Base-by-base conservation (phyloP, 2,888 invertebrate species). In the Amphipyra tragopoginis region DNA sequence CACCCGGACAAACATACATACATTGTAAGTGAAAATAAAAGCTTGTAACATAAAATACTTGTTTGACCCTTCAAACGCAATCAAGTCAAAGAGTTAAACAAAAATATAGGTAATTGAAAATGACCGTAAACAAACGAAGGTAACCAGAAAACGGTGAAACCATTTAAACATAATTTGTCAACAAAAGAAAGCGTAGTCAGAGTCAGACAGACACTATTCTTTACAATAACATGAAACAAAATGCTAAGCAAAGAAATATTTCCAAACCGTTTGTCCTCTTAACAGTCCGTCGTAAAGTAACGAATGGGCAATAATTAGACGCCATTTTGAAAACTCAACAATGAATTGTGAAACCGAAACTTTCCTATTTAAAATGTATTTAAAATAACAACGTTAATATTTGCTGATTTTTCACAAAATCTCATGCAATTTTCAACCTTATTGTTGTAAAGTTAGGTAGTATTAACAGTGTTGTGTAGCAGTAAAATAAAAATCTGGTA, bases 221-320 rank as follows among this genome's bases (percentile, higher is more conserved):
- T 45, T 48, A 76, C 77, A 80, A 83, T 66, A 74, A 77, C 67
- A 54, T 45, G 43, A 69, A 65, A 74, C 70, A 67, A 68, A 69
- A 61, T 61, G 56, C 13, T 65, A 45, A 62, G 63, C 56, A 71
- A 74, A 72, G 63, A 65, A 59, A 57, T 75, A 75, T 82, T 72
- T 68, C 72, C 44, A 68, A 74, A 79, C 66, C 77, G 40, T 81
- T 83, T 82, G 79, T 83, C 62, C 58, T 6, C 59, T 53, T 78
- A 79, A 80, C 64, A 62, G 67, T 67, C 52, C 44, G 69, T 75
- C 52, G 60, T 81, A 63, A 79, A 75, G 62, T 76, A 78, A 81
- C 75, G 62, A 81, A 84, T 80, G 72, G 76, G 33, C 60, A 68
- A 81, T 82, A 78, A 87, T 87, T 86, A 85, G 77, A 58, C 65